Percentiles rank a stretch among this genome's conserved stretches.
These are phyloP conservation scores for Cepphus grylle DNA, from an alignment of 2,113 vertebrate genomes.

Conservation along the genomic window DNA sequence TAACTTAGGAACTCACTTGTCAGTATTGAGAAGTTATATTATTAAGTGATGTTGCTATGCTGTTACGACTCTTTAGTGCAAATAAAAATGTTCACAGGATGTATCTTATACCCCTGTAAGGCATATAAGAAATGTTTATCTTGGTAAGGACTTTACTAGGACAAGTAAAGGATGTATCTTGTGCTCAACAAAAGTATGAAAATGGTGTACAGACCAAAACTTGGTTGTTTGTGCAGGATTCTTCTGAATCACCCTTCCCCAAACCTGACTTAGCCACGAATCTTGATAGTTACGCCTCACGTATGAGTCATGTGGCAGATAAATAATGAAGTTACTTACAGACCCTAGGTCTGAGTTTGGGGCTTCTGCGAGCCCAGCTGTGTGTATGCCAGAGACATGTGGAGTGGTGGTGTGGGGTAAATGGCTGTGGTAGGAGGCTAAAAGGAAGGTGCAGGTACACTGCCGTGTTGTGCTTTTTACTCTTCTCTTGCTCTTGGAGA, in stretches of 20 bases:
- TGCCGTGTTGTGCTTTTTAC: background rate
- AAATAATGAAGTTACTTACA: background rate
- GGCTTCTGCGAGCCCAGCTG: accelerated
- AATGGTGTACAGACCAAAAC: background rate
- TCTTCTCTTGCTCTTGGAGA: background rate
- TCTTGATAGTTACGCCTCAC: background rate
- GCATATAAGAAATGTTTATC: background rate
- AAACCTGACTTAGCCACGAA: background rate
- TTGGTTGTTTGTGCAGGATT: background rate
- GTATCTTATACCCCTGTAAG: background rate
- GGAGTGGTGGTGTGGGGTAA: background rate
- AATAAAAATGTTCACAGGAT: background rate
- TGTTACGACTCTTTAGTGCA: background rate
- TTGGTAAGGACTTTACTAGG: background rate
- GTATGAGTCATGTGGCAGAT: background rate
- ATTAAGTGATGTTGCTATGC: background rate
- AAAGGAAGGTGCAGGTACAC: background rate
- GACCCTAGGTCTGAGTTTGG: background rate
- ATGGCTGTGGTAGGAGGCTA: background rate
- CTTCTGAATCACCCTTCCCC: background rate
- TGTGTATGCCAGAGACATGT: accelerated
- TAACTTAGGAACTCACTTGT: background rate
- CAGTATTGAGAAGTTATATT: background rate
- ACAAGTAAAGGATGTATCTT: background rate
- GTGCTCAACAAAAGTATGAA: background rate